Evolutionary conservation across 1,140 invertebrate genomes (phyloP).

Genomic region (Drosophila rufa): DNA sequence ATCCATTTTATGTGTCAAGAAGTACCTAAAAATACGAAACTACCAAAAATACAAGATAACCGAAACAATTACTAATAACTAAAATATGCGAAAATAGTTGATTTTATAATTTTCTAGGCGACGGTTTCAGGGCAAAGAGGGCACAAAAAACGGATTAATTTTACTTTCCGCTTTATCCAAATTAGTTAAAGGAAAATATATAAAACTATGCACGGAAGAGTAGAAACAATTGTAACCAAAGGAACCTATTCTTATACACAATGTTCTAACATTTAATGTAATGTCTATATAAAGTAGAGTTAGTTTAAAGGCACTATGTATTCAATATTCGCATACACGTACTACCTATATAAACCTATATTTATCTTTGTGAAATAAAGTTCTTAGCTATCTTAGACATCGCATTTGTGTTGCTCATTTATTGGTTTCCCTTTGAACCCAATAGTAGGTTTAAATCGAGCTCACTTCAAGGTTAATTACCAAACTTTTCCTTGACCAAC

Average conservation of each 20-base stretch:
- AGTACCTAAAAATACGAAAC: constrained; percentile 57
- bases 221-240: constrained; percentile 16
- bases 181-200: constrained; percentile 12
- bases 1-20: constrained; percentile 46
- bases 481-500: constrained; percentile 22
- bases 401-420: not conserved
- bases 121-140: constrained; percentile 53
- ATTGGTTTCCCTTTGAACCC: not conserved
- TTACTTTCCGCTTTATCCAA: not conserved
- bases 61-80: constrained; percentile 1
- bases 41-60: constrained; percentile 9
- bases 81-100: constrained; percentile 1
- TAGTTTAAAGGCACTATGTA: constrained; percentile 34
- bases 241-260: constrained; percentile 31
- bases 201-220: constrained; percentile 1
- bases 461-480: constrained; percentile 26
- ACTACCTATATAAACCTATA: constrained; percentile 21
- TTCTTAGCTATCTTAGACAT: constrained; percentile 27
- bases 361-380: constrained; percentile 41
- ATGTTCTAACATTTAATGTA: constrained; percentile 25
- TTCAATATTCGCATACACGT: constrained; percentile 27
- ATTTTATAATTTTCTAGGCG: constrained; percentile 20
- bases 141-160: constrained; percentile 28
- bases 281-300: constrained; percentile 12
- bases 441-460: not conserved